Percentiles rank a stretch among this genome's conserved stretches.
These are phyloP conservation scores for Heteromurus nitidus DNA, from an alignment of 2,888 invertebrate species.

Conservation along the genomic window DNA sequence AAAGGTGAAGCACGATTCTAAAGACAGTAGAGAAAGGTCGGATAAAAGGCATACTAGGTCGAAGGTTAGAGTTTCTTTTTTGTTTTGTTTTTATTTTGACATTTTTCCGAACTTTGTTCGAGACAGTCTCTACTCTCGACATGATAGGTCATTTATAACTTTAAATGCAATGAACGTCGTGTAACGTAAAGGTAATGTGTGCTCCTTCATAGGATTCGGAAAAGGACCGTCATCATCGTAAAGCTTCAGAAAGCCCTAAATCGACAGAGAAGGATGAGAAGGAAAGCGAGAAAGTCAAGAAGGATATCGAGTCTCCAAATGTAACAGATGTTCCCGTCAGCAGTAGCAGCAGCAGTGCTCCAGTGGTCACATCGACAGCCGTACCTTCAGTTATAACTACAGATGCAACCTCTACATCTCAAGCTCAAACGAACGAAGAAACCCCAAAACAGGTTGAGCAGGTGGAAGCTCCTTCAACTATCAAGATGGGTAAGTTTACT, in stretches of 20 bases:
- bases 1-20: conserved; percentile 13
- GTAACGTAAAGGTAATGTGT: neutral
- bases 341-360: neutral
- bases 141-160: neutral
- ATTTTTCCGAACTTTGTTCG: conserved; percentile 24
- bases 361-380: neutral
- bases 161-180: neutral
- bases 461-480: neutral
- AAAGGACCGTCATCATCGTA: conserved; percentile 13
- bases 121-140: neutral
- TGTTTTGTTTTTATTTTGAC: conserved; percentile 11
- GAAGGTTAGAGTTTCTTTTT: conserved; percentile 41
- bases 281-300: conserved; percentile 28
- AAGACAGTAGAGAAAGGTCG: conserved; percentile 35
- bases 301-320: neutral
- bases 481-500: neutral
- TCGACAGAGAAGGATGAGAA: conserved; percentile 73
- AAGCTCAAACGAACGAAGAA: neutral
- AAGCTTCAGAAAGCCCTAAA: conserved; percentile 70
- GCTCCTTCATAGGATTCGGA: conserved; percentile 26
- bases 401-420: neutral
- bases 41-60: conserved; percentile 41
- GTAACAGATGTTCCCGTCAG: neutral
- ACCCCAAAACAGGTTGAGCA: neutral
- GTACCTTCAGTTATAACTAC: neutral